phyloP scores from a whole-genome alignment of 1,140 invertebrate genomes.

The Phymorhynchus buccinoides region DNA sequence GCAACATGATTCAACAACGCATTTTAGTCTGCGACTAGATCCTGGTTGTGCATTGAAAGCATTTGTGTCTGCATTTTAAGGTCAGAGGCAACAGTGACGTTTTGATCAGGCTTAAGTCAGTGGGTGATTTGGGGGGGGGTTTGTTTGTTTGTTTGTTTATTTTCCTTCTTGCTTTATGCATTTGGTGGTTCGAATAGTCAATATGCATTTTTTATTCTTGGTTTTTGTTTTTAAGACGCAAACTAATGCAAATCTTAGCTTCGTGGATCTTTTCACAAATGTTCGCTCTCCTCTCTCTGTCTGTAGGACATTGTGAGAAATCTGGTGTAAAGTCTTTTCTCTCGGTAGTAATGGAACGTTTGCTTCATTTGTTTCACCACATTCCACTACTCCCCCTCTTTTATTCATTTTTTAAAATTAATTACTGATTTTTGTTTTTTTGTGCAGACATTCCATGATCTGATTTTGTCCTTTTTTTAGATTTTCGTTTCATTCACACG shows the following conservation, averaged over 20 bases:
- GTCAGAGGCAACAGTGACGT: background rate
- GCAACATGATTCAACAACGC: background rate
- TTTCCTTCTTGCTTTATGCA: background rate
- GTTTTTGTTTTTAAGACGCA: too few species aligned
- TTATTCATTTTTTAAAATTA: background rate
- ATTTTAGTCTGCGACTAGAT: constrained; percentile 3
- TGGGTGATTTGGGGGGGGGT: background rate
- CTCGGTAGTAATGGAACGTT: too few species aligned
- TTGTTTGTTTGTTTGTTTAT: too few species aligned
- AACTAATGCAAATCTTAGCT: too few species aligned
- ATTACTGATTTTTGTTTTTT: too few species aligned
- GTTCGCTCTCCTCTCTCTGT: too few species aligned
- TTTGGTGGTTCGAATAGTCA: background rate
- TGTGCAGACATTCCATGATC: background rate
- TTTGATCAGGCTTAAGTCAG: background rate
- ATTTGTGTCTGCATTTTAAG: constrained; percentile 3
- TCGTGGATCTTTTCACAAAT: too few species aligned
- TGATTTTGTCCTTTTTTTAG: background rate
- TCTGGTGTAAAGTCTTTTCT: too few species aligned
- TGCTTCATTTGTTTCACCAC: too few species aligned
- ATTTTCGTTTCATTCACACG: background rate
- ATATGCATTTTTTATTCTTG: too few species aligned
- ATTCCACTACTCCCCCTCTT: background rate
- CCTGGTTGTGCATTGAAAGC: constrained; percentile 21
- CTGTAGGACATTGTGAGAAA: too few species aligned